phyloP scores from a whole-genome alignment of 1,140 invertebrate genomes.

The Formica selysi region DNA sequence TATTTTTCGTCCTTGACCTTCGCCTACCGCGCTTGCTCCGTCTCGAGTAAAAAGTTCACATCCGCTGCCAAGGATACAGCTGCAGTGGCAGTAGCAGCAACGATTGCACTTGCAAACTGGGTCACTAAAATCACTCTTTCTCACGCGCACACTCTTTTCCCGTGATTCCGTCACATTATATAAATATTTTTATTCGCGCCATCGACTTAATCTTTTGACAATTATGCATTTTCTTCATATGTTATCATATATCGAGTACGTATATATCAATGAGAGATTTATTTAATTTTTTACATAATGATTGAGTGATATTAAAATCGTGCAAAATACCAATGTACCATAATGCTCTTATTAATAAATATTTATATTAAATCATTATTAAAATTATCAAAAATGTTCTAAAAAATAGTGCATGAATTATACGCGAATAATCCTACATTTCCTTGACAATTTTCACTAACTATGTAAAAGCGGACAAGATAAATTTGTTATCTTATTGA shows the following conservation, averaged over 20 bases:
- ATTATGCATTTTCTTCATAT: not conserved
- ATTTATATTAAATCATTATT: not conserved
- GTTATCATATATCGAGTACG: not conserved
- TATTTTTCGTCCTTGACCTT: constrained; percentile 72
- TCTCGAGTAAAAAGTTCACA: constrained; percentile 62
- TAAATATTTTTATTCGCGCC: constrained; percentile 36
- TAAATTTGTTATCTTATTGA: not conserved
- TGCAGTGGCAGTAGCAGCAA: constrained; percentile 6
- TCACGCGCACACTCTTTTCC: not conserved
- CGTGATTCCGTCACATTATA: constrained; percentile 21
- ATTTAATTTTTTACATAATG: not conserved
- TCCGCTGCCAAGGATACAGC: constrained; percentile 13
- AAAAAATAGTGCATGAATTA: constrained; percentile 1
- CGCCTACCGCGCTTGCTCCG: constrained; percentile 3
- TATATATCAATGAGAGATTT: not conserved
- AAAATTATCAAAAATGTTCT: not conserved
- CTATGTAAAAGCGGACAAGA: not conserved
- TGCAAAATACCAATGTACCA: not conserved
- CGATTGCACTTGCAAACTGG: constrained; percentile 55
- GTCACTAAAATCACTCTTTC: constrained; percentile 59
- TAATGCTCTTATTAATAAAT: too few species aligned
- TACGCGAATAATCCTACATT: not conserved
- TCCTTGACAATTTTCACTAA: not conserved
- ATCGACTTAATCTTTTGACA: not conserved
- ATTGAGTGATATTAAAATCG: not conserved